Evolutionary conservation across 2,113 vertebrate species (phyloP).

Genomic region (Leptobrachium leishanense): DNA sequence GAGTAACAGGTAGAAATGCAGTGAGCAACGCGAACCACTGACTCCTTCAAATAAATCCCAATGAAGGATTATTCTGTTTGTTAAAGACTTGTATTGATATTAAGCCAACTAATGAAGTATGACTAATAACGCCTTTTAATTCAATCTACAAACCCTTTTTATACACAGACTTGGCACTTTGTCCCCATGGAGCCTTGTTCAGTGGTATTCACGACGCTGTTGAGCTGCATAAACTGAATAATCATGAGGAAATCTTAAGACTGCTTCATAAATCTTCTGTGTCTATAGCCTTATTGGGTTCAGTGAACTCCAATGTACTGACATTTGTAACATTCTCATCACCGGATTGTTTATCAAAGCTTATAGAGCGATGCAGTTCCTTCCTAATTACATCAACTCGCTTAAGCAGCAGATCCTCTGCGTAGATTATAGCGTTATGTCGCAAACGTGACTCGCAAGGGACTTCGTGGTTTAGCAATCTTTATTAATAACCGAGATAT

Average conservation of each 20-base stretch:
- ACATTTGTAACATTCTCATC: constrained; percentile 31
- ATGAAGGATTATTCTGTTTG: background rate
- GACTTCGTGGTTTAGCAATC: constrained; percentile 5
- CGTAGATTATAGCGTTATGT: background rate
- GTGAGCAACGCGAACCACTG: background rate
- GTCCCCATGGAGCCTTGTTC: constrained; percentile 18
- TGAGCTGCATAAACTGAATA: constrained; percentile 42
- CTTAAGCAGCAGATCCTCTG: constrained; percentile 7
- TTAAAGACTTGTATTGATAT: background rate
- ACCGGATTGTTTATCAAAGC: constrained; percentile 29
- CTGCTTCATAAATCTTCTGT: constrained; percentile 44
- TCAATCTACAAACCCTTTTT: constrained; percentile 8
- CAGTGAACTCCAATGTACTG: constrained; percentile 30
- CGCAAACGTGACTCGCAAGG: background rate
- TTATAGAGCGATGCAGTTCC: constrained; percentile 1
- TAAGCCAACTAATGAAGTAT: constrained; percentile 17
- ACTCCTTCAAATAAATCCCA: background rate
- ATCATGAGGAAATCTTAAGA: constrained; percentile 37
- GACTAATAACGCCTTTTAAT: background rate
- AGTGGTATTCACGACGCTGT: constrained; percentile 44
- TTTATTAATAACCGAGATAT: constrained; percentile 11
- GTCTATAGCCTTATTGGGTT: constrained; percentile 21
- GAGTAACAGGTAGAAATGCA: background rate
- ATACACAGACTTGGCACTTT: background rate
- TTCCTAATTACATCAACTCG: constrained; percentile 24